Evolutionary conservation across 2,888 invertebrate species (phyloP).

Genomic region (Parthenolecanium corni): DNA sequence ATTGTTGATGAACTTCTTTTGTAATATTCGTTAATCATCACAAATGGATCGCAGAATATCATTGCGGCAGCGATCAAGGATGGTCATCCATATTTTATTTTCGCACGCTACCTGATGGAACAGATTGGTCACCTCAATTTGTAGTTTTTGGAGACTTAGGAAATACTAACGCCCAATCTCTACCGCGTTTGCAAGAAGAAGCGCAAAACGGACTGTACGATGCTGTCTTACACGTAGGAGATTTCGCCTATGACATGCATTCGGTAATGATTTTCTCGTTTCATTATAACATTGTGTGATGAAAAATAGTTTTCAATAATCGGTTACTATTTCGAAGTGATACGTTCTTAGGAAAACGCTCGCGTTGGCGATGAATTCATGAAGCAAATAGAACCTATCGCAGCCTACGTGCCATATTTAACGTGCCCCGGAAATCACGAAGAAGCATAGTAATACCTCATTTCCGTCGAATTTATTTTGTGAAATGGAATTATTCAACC

Average conservation of each 20-base stretch:
- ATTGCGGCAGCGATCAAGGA: conserved; percentile 63
- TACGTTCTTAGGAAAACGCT: conserved; percentile 50
- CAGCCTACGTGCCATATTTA: conserved; percentile 85
- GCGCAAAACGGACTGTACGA: conserved; percentile 68
- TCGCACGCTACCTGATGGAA: conserved; percentile 52
- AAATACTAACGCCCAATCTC: conserved; percentile 75
- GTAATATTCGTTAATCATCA: no score
- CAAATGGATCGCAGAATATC: conserved; percentile 50
- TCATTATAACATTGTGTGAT: background rate
- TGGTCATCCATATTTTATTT: conserved; percentile 76
- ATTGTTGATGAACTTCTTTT: no score
- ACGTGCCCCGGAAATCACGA: conserved; percentile 89
- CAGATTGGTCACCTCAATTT: conserved; percentile 62
- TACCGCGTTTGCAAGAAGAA: conserved; percentile 73
- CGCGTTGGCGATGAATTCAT: conserved; percentile 83
- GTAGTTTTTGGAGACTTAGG: conserved; percentile 93
- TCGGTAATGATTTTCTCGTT: conserved; percentile 40
- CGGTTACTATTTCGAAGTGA: no score
- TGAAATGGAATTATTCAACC: no score
- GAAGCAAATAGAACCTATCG: conserved; percentile 79
- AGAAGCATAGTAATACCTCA: conserved; percentile 53
- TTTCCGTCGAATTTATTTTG: background rate
- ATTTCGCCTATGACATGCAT: conserved; percentile 92
- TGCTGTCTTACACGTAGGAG: conserved; percentile 81
- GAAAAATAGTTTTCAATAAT: background rate